Evolutionary conservation across 2,113 vertebrate genomes (phyloP).

Genomic region (Gavialis gangeticus): DNA sequence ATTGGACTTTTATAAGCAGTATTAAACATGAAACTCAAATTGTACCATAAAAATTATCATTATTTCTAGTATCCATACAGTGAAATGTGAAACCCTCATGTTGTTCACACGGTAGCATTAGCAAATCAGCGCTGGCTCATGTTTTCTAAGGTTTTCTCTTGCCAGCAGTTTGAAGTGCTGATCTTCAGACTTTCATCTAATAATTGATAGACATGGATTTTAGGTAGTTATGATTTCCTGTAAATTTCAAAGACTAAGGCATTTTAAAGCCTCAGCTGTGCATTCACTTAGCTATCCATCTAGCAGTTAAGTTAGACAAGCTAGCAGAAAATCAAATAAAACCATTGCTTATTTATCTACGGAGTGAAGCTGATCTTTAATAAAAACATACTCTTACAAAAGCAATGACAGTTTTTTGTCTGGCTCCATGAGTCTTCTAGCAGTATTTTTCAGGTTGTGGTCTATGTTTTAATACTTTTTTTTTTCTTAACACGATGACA

Average conservation of each 20-base stretch:
- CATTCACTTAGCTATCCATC: conserved; percentile 3
- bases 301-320: background rate
- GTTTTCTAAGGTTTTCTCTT: conserved; percentile 28
- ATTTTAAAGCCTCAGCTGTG: background rate
- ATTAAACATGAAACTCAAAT: conserved; percentile 64
- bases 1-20: conserved; percentile 66
- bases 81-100: background rate
- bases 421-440: background rate
- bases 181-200: conserved; percentile 6
- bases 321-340: background rate
- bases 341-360: background rate
- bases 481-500: too few relatives aligned
- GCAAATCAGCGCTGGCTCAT: background rate
- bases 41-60: conserved; percentile 38
- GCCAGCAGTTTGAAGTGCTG: background rate
- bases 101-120: background rate
- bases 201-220: conserved; percentile 38
- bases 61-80: conserved; percentile 37
- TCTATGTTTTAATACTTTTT: background rate
- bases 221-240: conserved; percentile 28
- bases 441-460: conserved; percentile 30
- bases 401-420: background rate
- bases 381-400: background rate
- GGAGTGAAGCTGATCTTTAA: background rate
- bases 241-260: conserved; percentile 10